These are phyloP conservation scores for Zelostemma sp. DNA, from an alignment of 1,140 invertebrate species.

Conservation along the genomic window DNA sequence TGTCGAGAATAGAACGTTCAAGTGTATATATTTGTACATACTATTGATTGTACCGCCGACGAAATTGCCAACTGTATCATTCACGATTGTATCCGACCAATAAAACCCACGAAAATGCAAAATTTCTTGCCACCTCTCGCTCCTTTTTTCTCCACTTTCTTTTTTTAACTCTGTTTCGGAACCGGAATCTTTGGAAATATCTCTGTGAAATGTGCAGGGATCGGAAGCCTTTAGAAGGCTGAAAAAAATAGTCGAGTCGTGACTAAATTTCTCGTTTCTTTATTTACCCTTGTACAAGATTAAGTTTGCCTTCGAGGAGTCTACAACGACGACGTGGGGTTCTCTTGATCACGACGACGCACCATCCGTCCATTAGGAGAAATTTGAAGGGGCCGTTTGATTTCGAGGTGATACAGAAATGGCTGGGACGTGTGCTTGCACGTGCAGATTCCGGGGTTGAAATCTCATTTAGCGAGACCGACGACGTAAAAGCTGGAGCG, in stretches of 20 bases:
- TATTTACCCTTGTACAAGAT: slow-evolving; percentile 35
- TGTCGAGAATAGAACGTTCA: slow-evolving; percentile 34
- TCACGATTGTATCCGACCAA: slow-evolving; percentile 65
- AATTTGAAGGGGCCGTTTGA: slow-evolving; percentile 47
- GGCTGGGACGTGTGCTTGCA: slow-evolving; percentile 19
- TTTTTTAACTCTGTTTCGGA: too few relatives aligned
- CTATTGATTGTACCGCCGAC: slow-evolving; percentile 58
- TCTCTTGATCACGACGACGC: slow-evolving; percentile 42
- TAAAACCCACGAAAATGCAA: slow-evolving; percentile 61
- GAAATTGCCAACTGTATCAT: slow-evolving; percentile 64
- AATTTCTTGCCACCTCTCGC: slow-evolving; percentile 25
- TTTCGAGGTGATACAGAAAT: slow-evolving; percentile 29
- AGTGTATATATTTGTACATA: slow-evolving; percentile 67
- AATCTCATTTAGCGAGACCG: slow-evolving; percentile 26
- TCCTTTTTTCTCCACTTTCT: slow-evolving; percentile 17
- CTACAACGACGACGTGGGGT: slow-evolving; percentile 7
- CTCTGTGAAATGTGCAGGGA: too few relatives aligned
- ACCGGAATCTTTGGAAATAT: too few relatives aligned
- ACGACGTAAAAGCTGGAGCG: slow-evolving; percentile 5
- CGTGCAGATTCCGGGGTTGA: slow-evolving; percentile 28
- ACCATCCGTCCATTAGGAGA: slow-evolving; percentile 47
- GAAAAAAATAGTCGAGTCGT: neutral
- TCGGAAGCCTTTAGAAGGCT: neutral
- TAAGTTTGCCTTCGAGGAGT: slow-evolving; percentile 24
- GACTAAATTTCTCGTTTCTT: slow-evolving; percentile 22